Evolutionary conservation across 2,888 invertebrate species (phyloP), one percentile per base, ranked within the genome.

Genomic region (Heliconius charithonia): DNA sequence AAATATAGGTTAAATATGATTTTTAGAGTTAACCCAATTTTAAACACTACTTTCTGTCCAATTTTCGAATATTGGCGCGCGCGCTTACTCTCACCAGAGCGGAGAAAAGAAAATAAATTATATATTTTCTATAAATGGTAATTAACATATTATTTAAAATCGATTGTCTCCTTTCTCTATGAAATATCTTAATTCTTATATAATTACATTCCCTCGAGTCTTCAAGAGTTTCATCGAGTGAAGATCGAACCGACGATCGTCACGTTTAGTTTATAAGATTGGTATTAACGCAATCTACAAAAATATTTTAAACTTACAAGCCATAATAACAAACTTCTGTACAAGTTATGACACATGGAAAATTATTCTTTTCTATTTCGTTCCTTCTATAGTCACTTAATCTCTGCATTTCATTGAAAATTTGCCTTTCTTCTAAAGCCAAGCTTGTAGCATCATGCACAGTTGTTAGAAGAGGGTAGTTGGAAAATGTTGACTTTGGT

Each of bases 381-480:
- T 93, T 93, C 59, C 89, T 89, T 67, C 85, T 88, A 75, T 93
- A 92, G 3, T 94, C 88, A 29, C 69, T 74, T 2, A 80, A 65
- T 63, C 92, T 88, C 22, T 93, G 91, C 83, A 95, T 92, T 84
- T 95, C 95, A 29, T 92, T 91, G 12, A 90, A 78, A 70, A 96
- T 95, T 77, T 91, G 91, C 84, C 93, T 93, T 83, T 96, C 95
- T 85, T 95, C 94, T 82, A 95, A 87, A 0, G 96, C 92, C 12
- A 96, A 87, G 0, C 92, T 90, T 1, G 97, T 93, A 0, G 96
- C 97, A 78, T 96, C 95, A 86, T 97, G 97, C 76, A 98, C 96
- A 0, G 97, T 95, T 74, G 96, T 95, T 92, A 98, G 95, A 0
- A 98, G 90, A 0, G 97, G 97, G 89, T 96, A 98, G 86, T 97